Evolutionary conservation across 23 tunicate species (phyloP).

Genomic region (Oikopleura albicans): DNA sequence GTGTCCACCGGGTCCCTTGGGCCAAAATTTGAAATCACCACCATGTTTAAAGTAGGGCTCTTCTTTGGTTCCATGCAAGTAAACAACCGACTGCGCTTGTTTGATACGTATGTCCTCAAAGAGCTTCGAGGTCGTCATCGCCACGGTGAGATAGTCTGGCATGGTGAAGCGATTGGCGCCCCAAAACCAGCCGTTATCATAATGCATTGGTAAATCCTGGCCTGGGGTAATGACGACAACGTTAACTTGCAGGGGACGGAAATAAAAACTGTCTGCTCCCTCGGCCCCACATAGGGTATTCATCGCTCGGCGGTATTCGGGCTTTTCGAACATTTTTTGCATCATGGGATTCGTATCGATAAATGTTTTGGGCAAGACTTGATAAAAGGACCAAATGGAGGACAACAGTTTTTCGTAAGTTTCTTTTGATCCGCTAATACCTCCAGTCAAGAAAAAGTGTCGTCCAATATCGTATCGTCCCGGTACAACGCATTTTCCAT

Average conservation of each 20-base stretch:
- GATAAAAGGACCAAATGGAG: background rate
- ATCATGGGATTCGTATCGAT: background rate
- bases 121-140: conserved; percentile 1
- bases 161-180: conserved; percentile 8
- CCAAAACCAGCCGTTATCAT: conserved; percentile 16
- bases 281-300: background rate
- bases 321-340: background rate
- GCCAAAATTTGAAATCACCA: background rate
- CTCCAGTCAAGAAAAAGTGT: background rate
- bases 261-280: background rate
- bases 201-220: background rate
- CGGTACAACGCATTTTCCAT: background rate
- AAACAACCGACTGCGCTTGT: conserved; percentile 14
- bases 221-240: background rate
- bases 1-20: background rate
- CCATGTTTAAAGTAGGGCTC: background rate
- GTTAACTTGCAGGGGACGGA: background rate
- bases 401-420: conserved; percentile 2
- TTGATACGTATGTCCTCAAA: background rate
- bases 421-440: background rate
- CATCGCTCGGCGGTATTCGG: background rate
- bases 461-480: conserved; percentile 2
- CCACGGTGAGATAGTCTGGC: conserved; percentile 5
- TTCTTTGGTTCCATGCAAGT: background rate
- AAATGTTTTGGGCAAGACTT: background rate